Evolutionary conservation across 2,888 invertebrate species (phyloP).

Genomic region (Drosophila mimica): DNA sequence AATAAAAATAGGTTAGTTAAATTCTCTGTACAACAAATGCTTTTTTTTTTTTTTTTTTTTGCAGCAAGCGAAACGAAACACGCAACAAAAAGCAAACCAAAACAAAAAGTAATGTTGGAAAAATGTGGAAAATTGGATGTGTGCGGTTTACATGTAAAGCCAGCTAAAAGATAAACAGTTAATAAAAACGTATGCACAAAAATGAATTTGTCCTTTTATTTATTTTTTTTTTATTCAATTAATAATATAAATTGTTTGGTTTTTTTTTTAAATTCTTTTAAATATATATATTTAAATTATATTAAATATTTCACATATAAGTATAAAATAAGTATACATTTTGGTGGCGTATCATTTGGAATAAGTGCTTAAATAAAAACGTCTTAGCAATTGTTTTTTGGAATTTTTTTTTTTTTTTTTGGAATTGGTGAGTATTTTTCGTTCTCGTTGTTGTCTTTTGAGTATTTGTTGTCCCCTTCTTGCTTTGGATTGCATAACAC

Average conservation of each 20-base stretch:
- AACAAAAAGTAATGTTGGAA: conserved; percentile 21
- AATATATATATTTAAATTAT: conserved; percentile 33
- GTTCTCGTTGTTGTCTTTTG: conserved; percentile 2
- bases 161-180: conserved; percentile 45
- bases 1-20: conserved; percentile 84
- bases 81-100: conserved; percentile 28
- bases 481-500: conserved; percentile 38
- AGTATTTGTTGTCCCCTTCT: conserved; percentile 26
- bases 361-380: conserved; percentile 57
- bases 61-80: conserved; percentile 21
- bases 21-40: conserved; percentile 67
- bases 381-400: conserved; percentile 12
- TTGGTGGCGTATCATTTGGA: conserved; percentile 78
- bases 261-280: conserved; percentile 26
- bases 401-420: conserved; percentile 21
- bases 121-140: conserved; percentile 29
- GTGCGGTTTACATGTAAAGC: conserved; percentile 31
- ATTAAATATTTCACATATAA: conserved; percentile 57
- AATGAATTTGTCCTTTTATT: conserved; percentile 41
- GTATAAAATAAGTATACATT: conserved; percentile 59
- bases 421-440: conserved; percentile 43
- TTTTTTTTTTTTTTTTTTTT: conserved; percentile 3
- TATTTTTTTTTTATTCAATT: conserved; percentile 62
- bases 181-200: conserved; percentile 33
- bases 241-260: conserved; percentile 56